phyloP scores from a whole-genome alignment of 2,113 vertebrate genomes.

The Misgurnus mizolepis region DNA sequence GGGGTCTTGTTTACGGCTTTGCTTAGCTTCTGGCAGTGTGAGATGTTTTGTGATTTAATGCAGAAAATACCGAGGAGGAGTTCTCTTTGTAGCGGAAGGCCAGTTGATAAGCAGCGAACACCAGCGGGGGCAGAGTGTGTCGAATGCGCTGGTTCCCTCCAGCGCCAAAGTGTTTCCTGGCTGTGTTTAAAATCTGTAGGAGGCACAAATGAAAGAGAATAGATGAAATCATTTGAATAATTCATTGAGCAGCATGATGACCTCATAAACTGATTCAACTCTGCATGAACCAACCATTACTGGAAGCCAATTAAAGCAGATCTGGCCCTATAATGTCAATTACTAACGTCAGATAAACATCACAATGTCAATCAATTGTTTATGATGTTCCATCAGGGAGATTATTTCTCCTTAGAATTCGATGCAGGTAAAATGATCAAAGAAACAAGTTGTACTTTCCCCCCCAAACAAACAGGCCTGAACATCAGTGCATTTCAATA shows the following conservation, averaged over 20 bases:
- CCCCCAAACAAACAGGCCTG: conserved; percentile 6
- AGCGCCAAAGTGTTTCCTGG: conserved; percentile 96
- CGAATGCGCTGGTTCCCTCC: conserved; percentile 97
- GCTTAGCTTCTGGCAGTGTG: background rate
- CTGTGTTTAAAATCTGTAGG: conserved; percentile 92
- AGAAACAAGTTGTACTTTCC: background rate
- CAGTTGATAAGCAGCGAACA: conserved; percentile 95
- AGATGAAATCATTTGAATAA: conserved; percentile 40
- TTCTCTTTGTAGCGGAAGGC: conserved; percentile 97
- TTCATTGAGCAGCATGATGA: conserved; percentile 41
- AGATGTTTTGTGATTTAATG: background rate
- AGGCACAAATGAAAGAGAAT: conserved; percentile 34
- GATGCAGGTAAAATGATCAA: conserved; percentile 3
- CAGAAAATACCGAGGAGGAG: conserved; percentile 81
- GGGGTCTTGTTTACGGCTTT: background rate
- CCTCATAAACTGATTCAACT: conserved; percentile 21
- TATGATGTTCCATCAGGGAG: background rate
- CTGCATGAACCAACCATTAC: conserved; percentile 18
- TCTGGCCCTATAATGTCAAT: background rate
- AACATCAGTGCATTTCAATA: conserved; percentile 11
- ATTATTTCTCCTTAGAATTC: background rate
- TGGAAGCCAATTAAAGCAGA: conserved; percentile 41
- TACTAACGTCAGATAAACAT: conserved; percentile 35
- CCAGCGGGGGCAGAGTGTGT: conserved; percentile 91
- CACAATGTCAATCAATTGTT: conserved; percentile 10